Evolutionary conservation across 92 coral and sea anemone genomes (phyloP).

Genomic region (Paragorgia papillata): DNA sequence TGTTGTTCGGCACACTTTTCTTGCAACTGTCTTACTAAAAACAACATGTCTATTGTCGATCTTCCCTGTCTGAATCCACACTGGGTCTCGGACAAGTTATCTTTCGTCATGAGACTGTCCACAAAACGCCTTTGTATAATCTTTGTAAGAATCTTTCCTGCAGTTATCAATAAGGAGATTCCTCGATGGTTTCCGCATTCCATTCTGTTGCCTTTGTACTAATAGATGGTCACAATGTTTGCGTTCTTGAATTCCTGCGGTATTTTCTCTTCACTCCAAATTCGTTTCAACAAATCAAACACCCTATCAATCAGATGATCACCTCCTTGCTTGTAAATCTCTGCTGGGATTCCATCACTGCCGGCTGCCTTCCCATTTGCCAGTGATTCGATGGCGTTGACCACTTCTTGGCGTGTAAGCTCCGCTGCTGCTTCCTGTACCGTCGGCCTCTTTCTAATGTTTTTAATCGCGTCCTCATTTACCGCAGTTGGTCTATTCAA

Average conservation of each 20-base stretch:
- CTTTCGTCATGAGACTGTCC: constrained; percentile 37
- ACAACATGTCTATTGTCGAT: constrained; percentile 11
- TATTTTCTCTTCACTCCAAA: constrained; percentile 40
- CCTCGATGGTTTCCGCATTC: constrained; percentile 43
- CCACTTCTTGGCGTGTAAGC: not conserved
- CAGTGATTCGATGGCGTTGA: not conserved
- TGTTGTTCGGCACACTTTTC: constrained; percentile 15
- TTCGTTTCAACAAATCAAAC: constrained; percentile 2
- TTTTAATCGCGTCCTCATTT: not conserved
- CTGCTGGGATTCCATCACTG: constrained; percentile 49
- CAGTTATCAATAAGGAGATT: constrained; percentile 28
- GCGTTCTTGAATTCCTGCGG: constrained; percentile 41
- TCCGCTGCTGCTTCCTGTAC: not conserved
- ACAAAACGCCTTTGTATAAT: constrained; percentile 19
- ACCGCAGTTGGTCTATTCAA: constrained; percentile 5
- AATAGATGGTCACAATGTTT: constrained; percentile 44
- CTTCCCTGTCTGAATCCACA: constrained; percentile 14
- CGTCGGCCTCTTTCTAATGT: not conserved
- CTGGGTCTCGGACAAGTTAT: constrained; percentile 16
- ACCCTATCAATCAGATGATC: constrained; percentile 5
- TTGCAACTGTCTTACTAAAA: constrained; percentile 29
- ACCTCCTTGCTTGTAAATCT: constrained; percentile 28
- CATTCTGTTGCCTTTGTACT: constrained; percentile 31
- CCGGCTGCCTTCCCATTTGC: constrained; percentile 35
- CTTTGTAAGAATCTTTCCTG: constrained; percentile 41